Base-by-base conservation (phyloP, 2,888 invertebrate genomes). In the Chymomyza fuscimana region DNA sequence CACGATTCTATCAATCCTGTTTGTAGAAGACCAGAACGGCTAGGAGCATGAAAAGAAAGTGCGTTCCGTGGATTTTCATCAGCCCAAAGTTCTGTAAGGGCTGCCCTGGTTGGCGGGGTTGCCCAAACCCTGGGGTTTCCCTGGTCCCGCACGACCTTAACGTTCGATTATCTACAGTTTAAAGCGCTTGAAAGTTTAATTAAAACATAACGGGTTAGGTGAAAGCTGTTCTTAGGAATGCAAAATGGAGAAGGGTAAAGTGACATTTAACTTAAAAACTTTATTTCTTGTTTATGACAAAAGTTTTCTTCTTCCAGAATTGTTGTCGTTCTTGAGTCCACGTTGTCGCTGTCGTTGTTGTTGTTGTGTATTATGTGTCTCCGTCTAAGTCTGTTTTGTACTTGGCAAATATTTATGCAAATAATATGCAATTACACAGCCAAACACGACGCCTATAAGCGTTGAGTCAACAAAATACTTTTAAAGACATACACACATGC, bases 351-450 rank as follows among this genome's bases (percentile, higher is more conserved):
- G 50, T 64, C 70, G 52, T 52, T 65, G 16, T 68, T 70, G 61
- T 71, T 72, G 65, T 72, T 74, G 63, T 74, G 61, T 70, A 70
- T 50, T 71, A 71, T 69, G 74, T 73, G 61, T 46, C 40, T 10
- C 40, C 40, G 40, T 46, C 40, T 73, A 72, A 77, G 60, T 66
- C 63, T 73, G 69, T 68, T 72, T 70, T 71, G 70, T 74, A 74
- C 73, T 81, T 66, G 65, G 65, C 70, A 82, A 82, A 86, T 80
- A 83, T 81, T 79, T 78, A 78, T 79, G 83, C 89, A 86, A 82
- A 86, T 83, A 83, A 81, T 86, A 83, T 83, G 75, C 84, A 87
- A 79, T 86, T 81, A 86, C 78, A 80, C 71, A 65, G 36, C 71
- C 52, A 62, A 67, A 72, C 70, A 73, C 72, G 40, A 74, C 69